Conservation (phyloP, 1,140 invertebrate species). For the Eubasilissa regina region DNA sequence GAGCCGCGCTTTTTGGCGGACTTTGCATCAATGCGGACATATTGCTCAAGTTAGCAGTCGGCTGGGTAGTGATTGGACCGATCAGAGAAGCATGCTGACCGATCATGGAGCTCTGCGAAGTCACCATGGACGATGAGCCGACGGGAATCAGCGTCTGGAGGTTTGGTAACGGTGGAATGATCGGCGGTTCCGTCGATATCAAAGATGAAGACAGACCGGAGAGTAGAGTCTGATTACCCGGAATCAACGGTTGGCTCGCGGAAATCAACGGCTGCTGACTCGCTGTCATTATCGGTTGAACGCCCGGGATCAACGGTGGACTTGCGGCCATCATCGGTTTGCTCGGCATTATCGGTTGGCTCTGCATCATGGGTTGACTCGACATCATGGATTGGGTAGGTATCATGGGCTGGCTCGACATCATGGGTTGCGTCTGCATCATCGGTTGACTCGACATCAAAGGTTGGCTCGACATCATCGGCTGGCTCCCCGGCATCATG, state of each 20-base stretch:
- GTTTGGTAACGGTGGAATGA: conserved; percentile 60
- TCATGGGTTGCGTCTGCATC: conserved; percentile 42
- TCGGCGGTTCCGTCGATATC: conserved; percentile 60
- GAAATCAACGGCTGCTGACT: conserved; percentile 53
- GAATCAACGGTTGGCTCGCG: conserved; percentile 61
- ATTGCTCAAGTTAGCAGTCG: conserved; percentile 33
- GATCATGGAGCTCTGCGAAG: conserved; percentile 42
- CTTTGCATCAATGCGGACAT: conserved; percentile 37
- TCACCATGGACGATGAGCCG: conserved; percentile 50
- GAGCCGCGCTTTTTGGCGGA: conserved; percentile 5
- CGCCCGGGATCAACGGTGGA: conserved; percentile 57
- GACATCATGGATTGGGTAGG: background rate
- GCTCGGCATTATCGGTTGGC: conserved; percentile 1
- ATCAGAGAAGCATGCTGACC: background rate
- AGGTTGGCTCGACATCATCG: conserved; percentile 48
- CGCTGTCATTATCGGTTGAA: conserved; percentile 61
- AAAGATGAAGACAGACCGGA: too few species aligned
- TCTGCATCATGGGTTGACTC: conserved; percentile 6
- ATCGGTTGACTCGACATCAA: conserved; percentile 47
- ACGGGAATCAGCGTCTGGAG: conserved; percentile 55
- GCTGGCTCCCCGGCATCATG: conserved; percentile 45
- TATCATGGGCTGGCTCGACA: background rate
- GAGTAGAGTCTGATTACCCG: background rate
- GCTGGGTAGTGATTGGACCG: conserved; percentile 43
- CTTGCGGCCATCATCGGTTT: conserved; percentile 36